Conservation (phyloP, 2,797 vertebrate genomes). For the Bryconaethiops microstoma region DNA sequence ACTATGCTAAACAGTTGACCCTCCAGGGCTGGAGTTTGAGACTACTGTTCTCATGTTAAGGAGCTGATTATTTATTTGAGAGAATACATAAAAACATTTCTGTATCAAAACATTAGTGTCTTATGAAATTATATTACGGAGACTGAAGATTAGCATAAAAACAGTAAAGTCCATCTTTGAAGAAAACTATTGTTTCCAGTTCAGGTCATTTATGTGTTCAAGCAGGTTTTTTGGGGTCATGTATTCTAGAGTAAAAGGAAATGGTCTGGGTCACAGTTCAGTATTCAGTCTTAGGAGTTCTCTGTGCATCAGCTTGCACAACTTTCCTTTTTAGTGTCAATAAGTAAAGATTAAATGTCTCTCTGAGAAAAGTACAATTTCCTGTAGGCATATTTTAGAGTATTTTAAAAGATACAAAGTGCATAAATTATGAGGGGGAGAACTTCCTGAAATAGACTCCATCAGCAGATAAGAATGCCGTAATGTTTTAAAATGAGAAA, state of each 20-base stretch:
- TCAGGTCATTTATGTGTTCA: no score
- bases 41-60: no score
- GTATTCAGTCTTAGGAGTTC: background rate
- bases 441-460: constrained; percentile 11
- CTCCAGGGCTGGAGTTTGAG: no score
- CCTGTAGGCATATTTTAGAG: constrained; percentile 19
- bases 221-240: no score
- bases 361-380: constrained; percentile 5
- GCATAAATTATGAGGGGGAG: constrained; percentile 13
- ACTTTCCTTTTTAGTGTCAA: constrained; percentile 22
- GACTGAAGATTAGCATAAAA: no score
- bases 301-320: background rate
- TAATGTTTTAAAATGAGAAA: constrained; percentile 21
- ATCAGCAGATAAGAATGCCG: constrained; percentile 6
- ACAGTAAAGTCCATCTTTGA: no score
- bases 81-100: no score
- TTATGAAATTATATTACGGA: no score
- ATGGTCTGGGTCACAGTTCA: background rate
- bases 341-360: constrained; percentile 20
- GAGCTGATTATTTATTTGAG: no score
- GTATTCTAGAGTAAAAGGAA: background rate
- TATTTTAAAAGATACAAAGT: constrained; percentile 26
- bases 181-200: no score
- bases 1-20: no score
- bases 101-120: no score